Base-by-base conservation (phyloP, 2,113 vertebrate species). In the Onychostruthus taczanowskii region DNA sequence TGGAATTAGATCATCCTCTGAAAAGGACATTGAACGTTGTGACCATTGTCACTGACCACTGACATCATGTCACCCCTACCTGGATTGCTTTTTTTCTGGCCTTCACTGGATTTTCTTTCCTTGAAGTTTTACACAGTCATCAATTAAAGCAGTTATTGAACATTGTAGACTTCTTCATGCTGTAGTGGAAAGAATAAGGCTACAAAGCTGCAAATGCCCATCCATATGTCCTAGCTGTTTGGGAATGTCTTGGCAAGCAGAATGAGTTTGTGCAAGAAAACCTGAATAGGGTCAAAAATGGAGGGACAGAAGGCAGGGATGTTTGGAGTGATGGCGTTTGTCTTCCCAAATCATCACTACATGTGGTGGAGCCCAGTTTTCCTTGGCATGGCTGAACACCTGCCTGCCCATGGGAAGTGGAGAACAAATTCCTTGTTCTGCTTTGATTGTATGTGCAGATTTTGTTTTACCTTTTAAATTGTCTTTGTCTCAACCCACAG, bases 261-360 rank as follows among this genome's bases (percentile, higher is more conserved):
- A 68, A 68, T 41, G 14, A 39, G 14, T 31, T 49, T 39, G n/a
- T 58, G 18, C 22, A 58, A 81, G 43, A 58, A 68, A 81, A 47
- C 13, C 47, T 39, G 63, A 39, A 47, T 14, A 39, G 13, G 13
- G n/a, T 68, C 17, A 33, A 58, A 81, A 39, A 33, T 21, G 27
- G 6, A 80, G 33, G 28, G n/a, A 47, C 52, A 24, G 78, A 47
- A 33, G 13, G 21, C 1, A 4, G 13, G 13, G 28, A 47, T 39
- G 27, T 56, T 81, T 0, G 0, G n/a, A 46, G 27, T 33, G 21
- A 26, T 21, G 13, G 10, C 0, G 0, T 67, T 80, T 56, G n/a
- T 39, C 41, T 37, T 56, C 13, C 8, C n/a, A 56, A 56, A 21
- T 11, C 41, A 81, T 21, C 11, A 8, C n/a, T 21, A 13, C 1